Conservation (phyloP, 2,113 vertebrate species). For the Petrocephalus microphthalmus region DNA sequence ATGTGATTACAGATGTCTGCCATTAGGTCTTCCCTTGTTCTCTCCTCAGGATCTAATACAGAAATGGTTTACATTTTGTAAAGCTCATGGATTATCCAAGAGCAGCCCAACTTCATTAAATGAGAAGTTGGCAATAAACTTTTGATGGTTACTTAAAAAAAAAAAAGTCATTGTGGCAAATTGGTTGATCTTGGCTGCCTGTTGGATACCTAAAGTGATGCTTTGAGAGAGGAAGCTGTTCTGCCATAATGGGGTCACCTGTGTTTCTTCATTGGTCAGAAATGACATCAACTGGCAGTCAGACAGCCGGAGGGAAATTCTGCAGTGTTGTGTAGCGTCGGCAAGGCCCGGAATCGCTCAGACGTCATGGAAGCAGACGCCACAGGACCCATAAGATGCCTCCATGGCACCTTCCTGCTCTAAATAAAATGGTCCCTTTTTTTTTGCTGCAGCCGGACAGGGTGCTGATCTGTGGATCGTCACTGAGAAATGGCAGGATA, state of each 20-base stretch:
- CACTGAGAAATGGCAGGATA: background rate
- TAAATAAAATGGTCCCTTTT: background rate
- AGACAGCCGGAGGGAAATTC: background rate
- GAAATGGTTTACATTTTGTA: background rate
- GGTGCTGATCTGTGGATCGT: background rate
- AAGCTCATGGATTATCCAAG: slow-evolving; percentile 2
- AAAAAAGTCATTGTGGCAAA: background rate
- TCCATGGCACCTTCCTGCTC: background rate
- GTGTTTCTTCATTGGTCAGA: background rate
- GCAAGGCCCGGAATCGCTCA: background rate
- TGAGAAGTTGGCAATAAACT: background rate
- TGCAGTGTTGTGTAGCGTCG: background rate
- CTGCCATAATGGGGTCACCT: background rate
- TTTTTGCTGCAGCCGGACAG: background rate
- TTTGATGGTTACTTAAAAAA: background rate
- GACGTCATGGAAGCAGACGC: background rate
- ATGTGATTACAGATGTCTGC: background rate
- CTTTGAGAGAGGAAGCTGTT: background rate
- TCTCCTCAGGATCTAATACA: background rate
- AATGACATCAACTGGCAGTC: background rate
- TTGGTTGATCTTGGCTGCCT: background rate
- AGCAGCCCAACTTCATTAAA: background rate
- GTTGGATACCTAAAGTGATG: background rate
- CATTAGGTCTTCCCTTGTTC: background rate
- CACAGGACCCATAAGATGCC: background rate